Conservation (phyloP, 2,888 invertebrate genomes). For the Drosophila atroscutellata region DNA sequence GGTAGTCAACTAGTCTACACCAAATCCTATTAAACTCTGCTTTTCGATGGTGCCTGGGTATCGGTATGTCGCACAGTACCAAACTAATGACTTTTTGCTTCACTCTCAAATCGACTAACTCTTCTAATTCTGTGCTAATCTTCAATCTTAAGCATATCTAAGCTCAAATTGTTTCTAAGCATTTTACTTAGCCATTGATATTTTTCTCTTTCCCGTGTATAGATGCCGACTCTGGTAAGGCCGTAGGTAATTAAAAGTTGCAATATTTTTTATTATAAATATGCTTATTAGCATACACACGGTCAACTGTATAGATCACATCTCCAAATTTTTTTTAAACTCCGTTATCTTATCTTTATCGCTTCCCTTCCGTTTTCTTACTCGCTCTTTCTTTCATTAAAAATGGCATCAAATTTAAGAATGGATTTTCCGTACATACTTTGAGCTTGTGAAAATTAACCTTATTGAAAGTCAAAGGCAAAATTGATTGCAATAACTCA, state of each 20-base stretch:
- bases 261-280: conserved; percentile 19
- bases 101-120: not conserved
- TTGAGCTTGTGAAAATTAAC: not conserved
- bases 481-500: conserved; percentile 3
- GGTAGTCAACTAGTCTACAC: conserved; percentile 69
- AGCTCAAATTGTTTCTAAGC: conserved; percentile 9
- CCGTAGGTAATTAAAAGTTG: conserved; percentile 79
- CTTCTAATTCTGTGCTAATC: conserved; percentile 9
- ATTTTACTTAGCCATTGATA: conserved; percentile 41
- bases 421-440: not conserved
- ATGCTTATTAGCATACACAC: conserved; percentile 36
- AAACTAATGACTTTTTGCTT: conserved; percentile 10
- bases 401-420: not conserved
- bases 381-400: not conserved
- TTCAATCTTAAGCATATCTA: not conserved
- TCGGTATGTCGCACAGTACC: not conserved
- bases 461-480: not conserved
- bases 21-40: conserved; percentile 10
- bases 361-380: not conserved
- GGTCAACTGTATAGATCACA: conserved; percentile 2
- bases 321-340: not conserved
- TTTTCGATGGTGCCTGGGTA: conserved; percentile 25
- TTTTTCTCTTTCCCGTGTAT: conserved; percentile 29
- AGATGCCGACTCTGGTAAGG: conserved; percentile 80
- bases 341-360: not conserved